Evolutionary conservation across 1,140 invertebrate genomes (phyloP), one percentile per base, ranked within the genome.

Genomic region (Tetragonula clypearis): DNA sequence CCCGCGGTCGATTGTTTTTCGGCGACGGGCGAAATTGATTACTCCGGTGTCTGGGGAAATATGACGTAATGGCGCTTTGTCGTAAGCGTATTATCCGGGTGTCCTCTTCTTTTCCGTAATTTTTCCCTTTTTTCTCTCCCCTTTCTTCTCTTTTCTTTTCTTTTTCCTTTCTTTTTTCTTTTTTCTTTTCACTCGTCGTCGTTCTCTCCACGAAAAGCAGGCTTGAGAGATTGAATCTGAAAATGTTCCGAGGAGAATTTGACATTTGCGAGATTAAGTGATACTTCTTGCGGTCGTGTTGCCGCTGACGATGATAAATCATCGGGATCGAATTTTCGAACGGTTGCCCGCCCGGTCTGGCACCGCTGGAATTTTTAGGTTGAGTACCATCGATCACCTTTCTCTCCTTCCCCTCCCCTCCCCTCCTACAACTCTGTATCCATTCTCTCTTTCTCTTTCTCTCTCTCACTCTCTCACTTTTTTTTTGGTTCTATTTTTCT

Each of bases 31-130:
- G 49, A 84, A 84, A 84, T 84, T 84, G 82, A 84, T 84, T 84
- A 79, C 76, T 79, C 26, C 19, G 56, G 66, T 56, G 68, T 78
- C 82, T 79, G 82, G 82, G 82, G 82, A 84, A 84, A 84, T 84
- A 84, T 79, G 82, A 84, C 76, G 82, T 84, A 84, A 84, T 84
- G 82, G 82, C 55, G 56, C 76, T 84, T 84, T 84, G 82, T 79
- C 76, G 75, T 84, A 84, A 84, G 76, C 75, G 82, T 79, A 84
- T 84, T 84, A 84, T 79, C 56, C 76, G 26, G 41, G 9, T 35
- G 66, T 68, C 77, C 65, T 76, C 62, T 41, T 66, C 49, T 21
- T 30, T 79, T 72, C 41, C 49, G 14, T 72, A 49, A 23, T 49
- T 53, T 19, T 55, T 65, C 35, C 17, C 35, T 17, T 68, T 23